Conservation (phyloP, 2,797 vertebrate species). For the Varecia variegata region DNA sequence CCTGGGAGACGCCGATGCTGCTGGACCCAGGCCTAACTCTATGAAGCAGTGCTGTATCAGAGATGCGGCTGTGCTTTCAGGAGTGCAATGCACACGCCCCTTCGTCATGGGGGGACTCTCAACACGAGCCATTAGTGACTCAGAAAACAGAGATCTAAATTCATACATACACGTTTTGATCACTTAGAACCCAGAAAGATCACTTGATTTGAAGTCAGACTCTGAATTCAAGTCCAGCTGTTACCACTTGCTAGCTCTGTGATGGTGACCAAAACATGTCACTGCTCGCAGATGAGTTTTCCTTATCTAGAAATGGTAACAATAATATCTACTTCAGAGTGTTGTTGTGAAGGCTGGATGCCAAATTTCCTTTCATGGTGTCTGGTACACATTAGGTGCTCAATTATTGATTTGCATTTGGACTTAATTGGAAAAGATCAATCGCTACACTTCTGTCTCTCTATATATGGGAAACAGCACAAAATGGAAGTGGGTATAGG, state of each 20-base stretch:
- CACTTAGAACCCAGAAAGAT: background rate
- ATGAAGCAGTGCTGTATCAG: rapidly evolving
- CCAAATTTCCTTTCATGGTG: rapidly evolving
- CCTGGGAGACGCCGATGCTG: background rate
- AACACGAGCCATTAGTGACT: background rate
- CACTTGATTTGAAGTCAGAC: background rate
- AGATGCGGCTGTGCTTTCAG: rapidly evolving
- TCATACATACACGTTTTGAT: too few relatives aligned
- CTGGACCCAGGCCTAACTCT: background rate
- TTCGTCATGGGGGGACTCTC: background rate
- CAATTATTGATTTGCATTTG: background rate
- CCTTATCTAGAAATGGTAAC: background rate
- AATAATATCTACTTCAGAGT: background rate
- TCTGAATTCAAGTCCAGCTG: background rate
- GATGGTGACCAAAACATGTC: rapidly evolving
- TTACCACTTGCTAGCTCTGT: background rate
- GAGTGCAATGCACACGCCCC: rapidly evolving
- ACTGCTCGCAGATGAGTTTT: background rate
- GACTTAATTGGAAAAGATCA: background rate
- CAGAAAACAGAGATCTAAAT: background rate
- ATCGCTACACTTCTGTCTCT: background rate
- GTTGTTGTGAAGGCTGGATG: too few relatives aligned
- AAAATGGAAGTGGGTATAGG: background rate
- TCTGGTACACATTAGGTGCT: background rate
- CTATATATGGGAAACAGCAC: rapidly evolving